Evolutionary conservation across 2,113 vertebrate species (phyloP), one percentile per base, ranked within the genome.

Genomic region (Stomatorhinus ivindoensis): DNA sequence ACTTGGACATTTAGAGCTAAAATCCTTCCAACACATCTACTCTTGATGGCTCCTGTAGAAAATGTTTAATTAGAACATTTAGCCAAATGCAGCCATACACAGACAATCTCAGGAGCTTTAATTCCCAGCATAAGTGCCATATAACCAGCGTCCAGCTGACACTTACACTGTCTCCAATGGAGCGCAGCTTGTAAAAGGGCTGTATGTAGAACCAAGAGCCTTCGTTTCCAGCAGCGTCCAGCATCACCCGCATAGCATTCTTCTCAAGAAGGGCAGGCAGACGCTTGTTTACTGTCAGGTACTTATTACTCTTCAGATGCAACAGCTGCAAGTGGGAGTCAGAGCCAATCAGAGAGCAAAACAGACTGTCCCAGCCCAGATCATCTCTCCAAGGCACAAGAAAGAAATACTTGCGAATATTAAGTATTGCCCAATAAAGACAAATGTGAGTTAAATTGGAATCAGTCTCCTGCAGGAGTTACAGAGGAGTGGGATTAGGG

Each of bases 121-220:
- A 8, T 3, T 17, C 51, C 31, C 31, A 55, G 39, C 84, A 11
- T 31, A 9, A 6, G 51, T 27, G 19, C 90, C n/a, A 27, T 13
- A 19, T 46, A 35, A 69, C 39, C n/a, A 51, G 24, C 21, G 13
- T 11, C 50, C 48, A 51, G 73, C 15, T 48, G 42, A 65, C 47
- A 97, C 98, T 98, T 91, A 99, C 98, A 0, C 97, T 99, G 94
- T 99, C 98, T 8, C 98, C 98, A 0, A 99, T 99, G 92, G 98
- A 99, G 42, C 98, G 97, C 0, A 99, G 95, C 21, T 99, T 99
- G 95, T 99, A 99, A 94, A 99, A 99, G 0, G 98, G 98, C 86
- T 99, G 98, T 88, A 99, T 99, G 94, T 99, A 99, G 93, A 99
- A 99, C 98, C 98, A 99, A 94, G 98, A 99, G 1, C 98, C 98